phyloP scores from a whole-genome alignment of 2,888 invertebrate species.

The Synergus japonicus region DNA sequence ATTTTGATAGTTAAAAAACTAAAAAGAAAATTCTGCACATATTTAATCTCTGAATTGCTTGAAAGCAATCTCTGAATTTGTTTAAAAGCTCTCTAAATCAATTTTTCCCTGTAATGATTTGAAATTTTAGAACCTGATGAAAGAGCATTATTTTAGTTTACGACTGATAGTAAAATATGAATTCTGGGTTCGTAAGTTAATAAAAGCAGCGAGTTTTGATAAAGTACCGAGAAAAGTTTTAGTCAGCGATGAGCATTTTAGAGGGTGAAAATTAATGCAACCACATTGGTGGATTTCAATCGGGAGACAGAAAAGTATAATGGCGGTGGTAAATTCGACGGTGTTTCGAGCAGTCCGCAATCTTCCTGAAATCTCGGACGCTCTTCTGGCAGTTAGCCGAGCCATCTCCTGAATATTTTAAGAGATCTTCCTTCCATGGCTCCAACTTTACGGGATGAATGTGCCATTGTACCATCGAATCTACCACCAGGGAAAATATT shows the following conservation, averaged over 20 bases:
- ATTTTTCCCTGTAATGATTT: not conserved
- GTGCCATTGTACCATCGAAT: slow-evolving; percentile 49
- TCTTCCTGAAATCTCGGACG: slow-evolving; percentile 76
- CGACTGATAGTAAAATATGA: not conserved
- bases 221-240: not conserved
- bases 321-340: slow-evolving; percentile 64
- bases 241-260: slow-evolving; percentile 27
- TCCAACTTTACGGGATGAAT: slow-evolving; percentile 51
- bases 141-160: not conserved
- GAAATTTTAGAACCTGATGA: not conserved
- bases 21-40: too few relatives aligned
- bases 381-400: slow-evolving; percentile 74
- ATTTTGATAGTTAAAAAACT: too few relatives aligned
- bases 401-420: slow-evolving; percentile 76
- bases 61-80: too few relatives aligned
- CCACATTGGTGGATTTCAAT: slow-evolving; percentile 33
- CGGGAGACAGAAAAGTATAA: slow-evolving; percentile 51
- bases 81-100: not conserved
- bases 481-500: slow-evolving; percentile 45
- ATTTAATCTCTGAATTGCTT: too few relatives aligned
- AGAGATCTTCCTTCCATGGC: slow-evolving; percentile 64
- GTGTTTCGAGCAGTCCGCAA: slow-evolving; percentile 65
- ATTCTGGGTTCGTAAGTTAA: not conserved
- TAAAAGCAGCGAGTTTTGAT: slow-evolving; percentile 16
- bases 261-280: slow-evolving; percentile 34